These are phyloP conservation scores for Nothocercus julius DNA, from an alignment of 2,113 vertebrate species.

Conservation along the genomic window DNA sequence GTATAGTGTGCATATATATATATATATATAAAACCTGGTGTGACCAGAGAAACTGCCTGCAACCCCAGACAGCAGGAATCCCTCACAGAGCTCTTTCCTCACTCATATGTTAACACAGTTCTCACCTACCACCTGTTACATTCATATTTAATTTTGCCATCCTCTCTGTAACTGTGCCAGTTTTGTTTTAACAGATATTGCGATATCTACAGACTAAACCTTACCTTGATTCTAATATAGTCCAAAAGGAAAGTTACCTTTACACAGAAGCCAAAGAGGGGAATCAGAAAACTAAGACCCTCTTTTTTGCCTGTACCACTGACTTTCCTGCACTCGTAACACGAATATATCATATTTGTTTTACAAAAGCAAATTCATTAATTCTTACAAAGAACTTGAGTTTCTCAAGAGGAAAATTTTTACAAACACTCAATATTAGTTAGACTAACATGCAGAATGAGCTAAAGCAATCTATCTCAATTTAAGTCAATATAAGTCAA, in stretches of 20 bases:
- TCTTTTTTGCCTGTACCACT: not conserved
- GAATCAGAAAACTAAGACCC: not conserved
- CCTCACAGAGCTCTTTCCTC: not conserved
- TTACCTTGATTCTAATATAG: not conserved
- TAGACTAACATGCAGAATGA: slow-evolving; percentile 30
- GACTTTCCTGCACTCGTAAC: not conserved
- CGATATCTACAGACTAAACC: not conserved
- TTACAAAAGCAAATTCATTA: slow-evolving; percentile 40
- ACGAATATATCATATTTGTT: not conserved
- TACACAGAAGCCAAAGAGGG: not conserved
- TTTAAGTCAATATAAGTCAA: slow-evolving; percentile 50
- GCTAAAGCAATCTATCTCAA: slow-evolving; percentile 46
- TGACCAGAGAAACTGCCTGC: not conserved
- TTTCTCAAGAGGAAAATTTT: not conserved
- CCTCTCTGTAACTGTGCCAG: not conserved
- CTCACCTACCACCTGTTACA: not conserved
- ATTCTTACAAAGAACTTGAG: not conserved
- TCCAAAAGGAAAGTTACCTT: not conserved
- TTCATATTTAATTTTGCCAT: not conserved
- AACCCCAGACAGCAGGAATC: not conserved
- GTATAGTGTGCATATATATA: not conserved
- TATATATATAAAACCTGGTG: not conserved
- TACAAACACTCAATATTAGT: slow-evolving; percentile 15
- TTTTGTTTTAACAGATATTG: not conserved
- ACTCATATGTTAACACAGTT: not conserved